phyloP scores from a whole-genome alignment of 2,888 invertebrate genomes.

The Machimus rusticus region DNA sequence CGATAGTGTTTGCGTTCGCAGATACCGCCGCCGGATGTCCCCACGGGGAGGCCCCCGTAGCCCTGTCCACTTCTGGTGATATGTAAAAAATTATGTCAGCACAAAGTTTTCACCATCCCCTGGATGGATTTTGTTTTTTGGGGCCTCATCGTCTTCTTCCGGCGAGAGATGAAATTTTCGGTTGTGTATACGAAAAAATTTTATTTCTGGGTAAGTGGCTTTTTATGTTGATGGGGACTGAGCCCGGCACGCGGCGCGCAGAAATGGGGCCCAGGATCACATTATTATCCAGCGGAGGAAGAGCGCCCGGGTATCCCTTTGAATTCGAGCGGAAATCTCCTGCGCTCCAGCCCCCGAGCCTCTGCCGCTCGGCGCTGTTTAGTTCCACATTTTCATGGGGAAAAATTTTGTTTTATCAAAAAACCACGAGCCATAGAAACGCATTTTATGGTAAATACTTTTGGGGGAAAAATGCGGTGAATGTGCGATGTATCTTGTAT shows the following conservation, averaged over 20 bases:
- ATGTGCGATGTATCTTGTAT: neutral
- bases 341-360: neutral
- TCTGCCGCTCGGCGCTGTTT: neutral
- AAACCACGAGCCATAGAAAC: neutral
- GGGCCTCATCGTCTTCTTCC: neutral
- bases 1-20: neutral
- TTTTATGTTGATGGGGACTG: conserved; percentile 23
- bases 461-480: neutral
- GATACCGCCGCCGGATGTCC: neutral
- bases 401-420: conserved; percentile 15
- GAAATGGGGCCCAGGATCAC: neutral
- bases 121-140: neutral
- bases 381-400: neutral
- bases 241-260: neutral
- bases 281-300: neutral
- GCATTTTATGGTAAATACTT: conserved; percentile 27
- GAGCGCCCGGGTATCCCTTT: conserved; percentile 2
- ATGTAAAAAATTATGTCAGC: conserved; percentile 34
- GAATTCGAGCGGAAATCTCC: conserved; percentile 14
- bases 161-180: conserved; percentile 8
- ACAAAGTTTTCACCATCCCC: conserved; percentile 4
- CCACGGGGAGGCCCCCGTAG: neutral
- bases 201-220: conserved; percentile 34
- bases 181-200: conserved; percentile 9
- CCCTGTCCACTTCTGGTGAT: neutral